Evolutionary conservation across 2,888 invertebrate genomes (phyloP).

Genomic region (Amblyjoppa fuscipennis): DNA sequence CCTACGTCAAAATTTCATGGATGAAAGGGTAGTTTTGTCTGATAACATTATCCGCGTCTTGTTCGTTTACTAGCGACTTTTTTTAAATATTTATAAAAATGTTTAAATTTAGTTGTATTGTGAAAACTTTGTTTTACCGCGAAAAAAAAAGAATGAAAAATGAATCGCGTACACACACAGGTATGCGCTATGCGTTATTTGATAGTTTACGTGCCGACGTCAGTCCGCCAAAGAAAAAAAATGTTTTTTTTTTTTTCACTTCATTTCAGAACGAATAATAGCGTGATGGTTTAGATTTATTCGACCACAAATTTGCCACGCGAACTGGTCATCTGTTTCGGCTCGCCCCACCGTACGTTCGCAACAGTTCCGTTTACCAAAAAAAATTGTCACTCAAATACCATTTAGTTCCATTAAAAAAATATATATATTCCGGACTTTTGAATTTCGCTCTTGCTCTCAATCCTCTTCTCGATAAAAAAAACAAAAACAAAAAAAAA

Average conservation of each 20-base stretch:
- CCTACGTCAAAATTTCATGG: not conserved
- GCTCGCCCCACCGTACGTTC: too few relatives aligned
- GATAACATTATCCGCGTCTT: not conserved
- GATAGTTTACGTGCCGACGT: not conserved
- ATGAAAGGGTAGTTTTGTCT: not conserved
- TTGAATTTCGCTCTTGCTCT: not conserved
- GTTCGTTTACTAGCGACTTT: too few relatives aligned
- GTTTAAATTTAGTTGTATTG: not conserved
- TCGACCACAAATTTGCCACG: too few relatives aligned
- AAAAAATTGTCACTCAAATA: not conserved
- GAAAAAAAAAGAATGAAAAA: not conserved
- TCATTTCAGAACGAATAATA: too few relatives aligned
- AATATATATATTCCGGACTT: not conserved
- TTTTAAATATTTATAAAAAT: not conserved
- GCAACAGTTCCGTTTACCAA: too few relatives aligned
- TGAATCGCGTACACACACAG: not conserved
- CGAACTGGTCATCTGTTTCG: too few relatives aligned
- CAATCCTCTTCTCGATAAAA: not conserved
- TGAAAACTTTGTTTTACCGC: not conserved
- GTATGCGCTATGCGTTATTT: not conserved
- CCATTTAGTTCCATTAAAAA: not conserved
- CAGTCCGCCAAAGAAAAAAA: not conserved
- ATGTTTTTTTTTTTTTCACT: not conserved
- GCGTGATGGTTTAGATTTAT: too few relatives aligned
- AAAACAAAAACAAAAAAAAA: not conserved